Evolutionary conservation across 2,113 vertebrate genomes (phyloP).

Genomic region (Apistogramma diplotaenia): DNA sequence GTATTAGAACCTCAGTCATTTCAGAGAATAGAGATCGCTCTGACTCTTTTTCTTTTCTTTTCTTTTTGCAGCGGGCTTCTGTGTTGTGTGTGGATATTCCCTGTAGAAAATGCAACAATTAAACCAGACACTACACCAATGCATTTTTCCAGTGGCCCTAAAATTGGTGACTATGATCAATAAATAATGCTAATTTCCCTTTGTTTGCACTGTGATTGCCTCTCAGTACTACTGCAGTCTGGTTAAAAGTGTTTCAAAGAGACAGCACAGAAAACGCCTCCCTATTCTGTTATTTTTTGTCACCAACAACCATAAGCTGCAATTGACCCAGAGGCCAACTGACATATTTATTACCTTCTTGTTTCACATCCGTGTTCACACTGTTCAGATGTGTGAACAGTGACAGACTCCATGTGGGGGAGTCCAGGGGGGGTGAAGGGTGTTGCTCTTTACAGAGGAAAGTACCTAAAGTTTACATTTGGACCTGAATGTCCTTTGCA

Average conservation of each 20-base stretch:
- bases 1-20: not conserved
- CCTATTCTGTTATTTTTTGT: not conserved
- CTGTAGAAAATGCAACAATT: not conserved
- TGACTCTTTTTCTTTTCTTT: too few species aligned
- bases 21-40: not conserved
- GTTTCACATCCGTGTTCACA: not conserved
- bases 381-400: not conserved
- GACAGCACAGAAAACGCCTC: not conserved
- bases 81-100: accelerated
- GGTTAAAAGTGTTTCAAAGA: not conserved
- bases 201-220: not conserved
- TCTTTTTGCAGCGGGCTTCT: not conserved
- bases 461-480: conserved; percentile 65
- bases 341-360: conserved; percentile 17
- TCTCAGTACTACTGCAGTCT: not conserved
- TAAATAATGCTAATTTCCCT: not conserved
- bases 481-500: conserved; percentile 40
- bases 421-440: not conserved
- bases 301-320: not conserved
- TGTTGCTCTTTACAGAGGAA: conserved; percentile 51
- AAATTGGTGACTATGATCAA: not conserved
- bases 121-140: not conserved
- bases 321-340: not conserved
- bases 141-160: not conserved
- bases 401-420: not conserved